A percentile compares a stretch with the other conserved stretches of the same genome.
These are phyloP conservation scores for Ophion costatus DNA, from an alignment of 2,888 invertebrate species.

Conservation along the genomic window DNA sequence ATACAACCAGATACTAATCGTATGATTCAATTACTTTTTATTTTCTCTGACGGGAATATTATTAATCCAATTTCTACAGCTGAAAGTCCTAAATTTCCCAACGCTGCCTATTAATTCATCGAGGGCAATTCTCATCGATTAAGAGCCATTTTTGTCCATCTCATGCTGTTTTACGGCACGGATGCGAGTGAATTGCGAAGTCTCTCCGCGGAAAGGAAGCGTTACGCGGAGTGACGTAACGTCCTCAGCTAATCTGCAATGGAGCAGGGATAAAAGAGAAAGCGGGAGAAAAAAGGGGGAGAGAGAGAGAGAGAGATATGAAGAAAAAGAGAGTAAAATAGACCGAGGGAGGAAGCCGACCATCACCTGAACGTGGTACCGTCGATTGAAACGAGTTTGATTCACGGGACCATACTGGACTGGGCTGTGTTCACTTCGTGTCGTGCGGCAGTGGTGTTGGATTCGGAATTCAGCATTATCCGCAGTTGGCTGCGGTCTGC, in stretches of 20 bases:
- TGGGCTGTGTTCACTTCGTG: not conserved
- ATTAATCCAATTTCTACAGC: conserved; percentile 22
- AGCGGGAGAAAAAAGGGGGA: conserved; percentile 15
- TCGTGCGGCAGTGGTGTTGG: conserved; percentile 33
- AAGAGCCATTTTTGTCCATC: conserved; percentile 33
- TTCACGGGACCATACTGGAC: conserved; percentile 39
- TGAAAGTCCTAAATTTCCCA: conserved; percentile 18
- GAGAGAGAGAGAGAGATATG: not conserved
- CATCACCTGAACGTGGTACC: conserved; percentile 33
- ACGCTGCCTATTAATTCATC: conserved; percentile 41
- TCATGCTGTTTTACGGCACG: not conserved
- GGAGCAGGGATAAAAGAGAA: conserved; percentile 19
- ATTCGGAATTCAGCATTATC: conserved; percentile 67
- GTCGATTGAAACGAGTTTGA: conserved; percentile 63
- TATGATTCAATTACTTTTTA: conserved; percentile 30
- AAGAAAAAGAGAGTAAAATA: not conserved
- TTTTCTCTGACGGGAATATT: not conserved
- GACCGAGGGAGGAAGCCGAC: conserved; percentile 19
- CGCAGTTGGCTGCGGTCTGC: conserved; percentile 56
- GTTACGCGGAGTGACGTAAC: conserved; percentile 31
- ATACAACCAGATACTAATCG: conserved; percentile 50
- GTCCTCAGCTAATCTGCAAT: conserved; percentile 39
- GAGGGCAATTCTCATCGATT: conserved; percentile 11
- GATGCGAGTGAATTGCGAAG: not conserved
- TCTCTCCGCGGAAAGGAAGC: conserved; percentile 23